Percentiles rank a stretch among this genome's conserved stretches.
Conservation (phyloP, 2,888 invertebrate species). For the Trachelus tabidus region DNA sequence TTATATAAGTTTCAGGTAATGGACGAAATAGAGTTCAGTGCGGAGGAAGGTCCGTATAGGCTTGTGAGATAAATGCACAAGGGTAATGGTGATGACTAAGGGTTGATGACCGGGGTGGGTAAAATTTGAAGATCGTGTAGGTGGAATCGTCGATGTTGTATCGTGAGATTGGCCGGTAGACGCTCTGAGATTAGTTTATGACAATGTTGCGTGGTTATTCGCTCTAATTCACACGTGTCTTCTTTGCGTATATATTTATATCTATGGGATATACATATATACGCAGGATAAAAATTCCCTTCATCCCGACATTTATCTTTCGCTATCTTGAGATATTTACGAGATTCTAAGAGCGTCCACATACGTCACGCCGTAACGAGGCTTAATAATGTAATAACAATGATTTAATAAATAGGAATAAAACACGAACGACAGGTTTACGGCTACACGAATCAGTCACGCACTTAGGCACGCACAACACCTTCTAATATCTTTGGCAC, state of each 20-base stretch:
- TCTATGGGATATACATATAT: no score
- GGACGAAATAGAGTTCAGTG: background rate
- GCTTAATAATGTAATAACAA: slow-evolving; percentile 42
- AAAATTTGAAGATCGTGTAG: background rate
- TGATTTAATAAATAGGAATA: slow-evolving; percentile 30
- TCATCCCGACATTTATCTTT: background rate
- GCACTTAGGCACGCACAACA: slow-evolving; percentile 49
- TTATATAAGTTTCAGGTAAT: background rate
- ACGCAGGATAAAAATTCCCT: background rate
- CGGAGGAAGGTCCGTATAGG: background rate
- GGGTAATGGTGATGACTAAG: background rate
- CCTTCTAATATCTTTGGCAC: slow-evolving; percentile 43
- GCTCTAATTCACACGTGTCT: slow-evolving; percentile 9
- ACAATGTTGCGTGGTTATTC: slow-evolving; percentile 8
- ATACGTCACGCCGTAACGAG: slow-evolving; percentile 38
- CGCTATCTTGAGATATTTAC: slow-evolving; percentile 1
- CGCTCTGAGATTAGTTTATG: slow-evolving; percentile 34
- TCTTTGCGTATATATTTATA: background rate
- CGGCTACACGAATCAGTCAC: slow-evolving; percentile 51
- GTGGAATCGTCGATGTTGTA: background rate
- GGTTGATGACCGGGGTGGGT: background rate
- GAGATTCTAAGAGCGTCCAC: slow-evolving; percentile 45
- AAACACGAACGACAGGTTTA: slow-evolving; percentile 50
- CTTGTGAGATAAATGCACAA: background rate
- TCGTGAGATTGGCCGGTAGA: slow-evolving; percentile 28